phyloP scores from a whole-genome alignment of 2,888 invertebrate species.

The Balanococcus diminutus region DNA sequence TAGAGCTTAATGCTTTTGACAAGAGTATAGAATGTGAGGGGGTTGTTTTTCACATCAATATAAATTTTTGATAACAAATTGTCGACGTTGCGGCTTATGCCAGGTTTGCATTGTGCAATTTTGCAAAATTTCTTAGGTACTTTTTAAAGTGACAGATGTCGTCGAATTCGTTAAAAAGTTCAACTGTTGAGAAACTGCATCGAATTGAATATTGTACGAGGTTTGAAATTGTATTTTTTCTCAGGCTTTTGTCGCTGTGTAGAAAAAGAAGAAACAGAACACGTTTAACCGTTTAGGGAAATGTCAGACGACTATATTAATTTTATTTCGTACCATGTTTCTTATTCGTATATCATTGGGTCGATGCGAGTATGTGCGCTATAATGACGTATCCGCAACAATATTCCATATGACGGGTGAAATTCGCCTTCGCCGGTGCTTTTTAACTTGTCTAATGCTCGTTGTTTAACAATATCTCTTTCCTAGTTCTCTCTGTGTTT shows the following conservation, averaged over 20 bases:
- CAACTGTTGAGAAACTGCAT: background rate
- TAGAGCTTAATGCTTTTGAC: no score
- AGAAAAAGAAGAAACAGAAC: background rate
- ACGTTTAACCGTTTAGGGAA: slow-evolving; percentile 1
- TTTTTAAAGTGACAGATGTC: background rate
- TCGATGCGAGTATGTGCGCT: background rate
- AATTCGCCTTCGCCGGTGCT: background rate
- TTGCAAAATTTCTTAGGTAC: background rate
- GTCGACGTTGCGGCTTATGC: no score
- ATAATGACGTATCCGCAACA: background rate
- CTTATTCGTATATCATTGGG: background rate
- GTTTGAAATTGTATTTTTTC: background rate
- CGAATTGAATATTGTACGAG: background rate
- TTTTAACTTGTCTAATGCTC: background rate
- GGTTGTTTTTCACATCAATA: no score
- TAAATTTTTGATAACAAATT: no score
- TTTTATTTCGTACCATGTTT: background rate
- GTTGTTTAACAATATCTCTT: slow-evolving; percentile 5
- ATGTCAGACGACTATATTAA: background rate
- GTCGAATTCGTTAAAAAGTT: background rate
- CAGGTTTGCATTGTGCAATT: background rate
- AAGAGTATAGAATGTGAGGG: no score
- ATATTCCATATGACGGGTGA: slow-evolving; percentile 5
- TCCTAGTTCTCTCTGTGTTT: background rate
- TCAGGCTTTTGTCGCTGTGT: background rate